These are phyloP conservation scores for Papilio dardanus DNA, from an alignment of 1,140 invertebrate genomes.

Conservation along the genomic window DNA sequence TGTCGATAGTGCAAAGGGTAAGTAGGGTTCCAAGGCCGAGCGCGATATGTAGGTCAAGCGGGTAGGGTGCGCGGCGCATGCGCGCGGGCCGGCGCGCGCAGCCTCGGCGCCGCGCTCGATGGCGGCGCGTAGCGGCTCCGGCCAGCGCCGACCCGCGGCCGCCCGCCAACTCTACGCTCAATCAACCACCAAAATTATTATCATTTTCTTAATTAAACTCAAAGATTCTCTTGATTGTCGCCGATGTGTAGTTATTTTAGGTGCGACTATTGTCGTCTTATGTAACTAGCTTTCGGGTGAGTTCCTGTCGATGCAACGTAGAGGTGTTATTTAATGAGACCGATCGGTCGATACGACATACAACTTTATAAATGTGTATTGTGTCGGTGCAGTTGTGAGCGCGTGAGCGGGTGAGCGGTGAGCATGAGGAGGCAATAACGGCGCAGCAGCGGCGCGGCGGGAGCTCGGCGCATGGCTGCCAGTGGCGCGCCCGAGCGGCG, in stretches of 20 bases:
- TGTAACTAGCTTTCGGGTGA: neutral
- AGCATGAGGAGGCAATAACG: constrained; percentile 19
- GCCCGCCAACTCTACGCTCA: constrained; percentile 16
- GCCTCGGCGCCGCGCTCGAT: constrained; percentile 42
- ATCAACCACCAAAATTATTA: neutral
- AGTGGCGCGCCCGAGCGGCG: constrained; percentile 73
- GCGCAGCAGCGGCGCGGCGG: constrained; percentile 36
- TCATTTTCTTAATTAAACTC: neutral
- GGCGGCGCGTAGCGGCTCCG: constrained; percentile 41
- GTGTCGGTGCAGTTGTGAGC: neutral
- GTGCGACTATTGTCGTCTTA: neutral
- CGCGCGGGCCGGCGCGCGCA: constrained; percentile 13
- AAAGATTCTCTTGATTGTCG: neutral
- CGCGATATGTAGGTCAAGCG: constrained; percentile 29
- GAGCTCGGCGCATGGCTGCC: constrained; percentile 58
- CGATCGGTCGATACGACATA: neutral
- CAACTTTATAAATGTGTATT: neutral
- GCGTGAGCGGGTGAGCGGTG: neutral
- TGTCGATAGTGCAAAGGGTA: constrained; percentile 2
- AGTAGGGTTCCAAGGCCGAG: constrained; percentile 28
- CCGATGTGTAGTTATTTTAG: neutral
- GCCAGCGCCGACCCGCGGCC: constrained; percentile 35
- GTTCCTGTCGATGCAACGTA: neutral
- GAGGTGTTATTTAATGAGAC: neutral
- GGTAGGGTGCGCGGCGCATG: constrained; percentile 30